These are phyloP conservation scores for Coelogynopora nodosa DNA, from an alignment of 2,888 invertebrate genomes.

Conservation along the genomic window DNA sequence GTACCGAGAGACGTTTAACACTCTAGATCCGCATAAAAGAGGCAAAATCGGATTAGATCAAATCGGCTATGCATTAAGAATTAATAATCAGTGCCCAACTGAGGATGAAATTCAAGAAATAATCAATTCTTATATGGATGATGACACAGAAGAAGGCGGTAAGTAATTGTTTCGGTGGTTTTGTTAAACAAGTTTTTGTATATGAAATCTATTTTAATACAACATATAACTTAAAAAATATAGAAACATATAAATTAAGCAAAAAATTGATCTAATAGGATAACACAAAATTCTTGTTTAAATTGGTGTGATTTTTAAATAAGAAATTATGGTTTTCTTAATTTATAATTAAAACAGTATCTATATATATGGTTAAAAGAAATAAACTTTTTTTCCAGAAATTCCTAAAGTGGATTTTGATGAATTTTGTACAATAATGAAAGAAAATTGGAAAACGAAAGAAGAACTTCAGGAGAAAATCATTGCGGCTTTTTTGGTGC, in stretches of 20 bases:
- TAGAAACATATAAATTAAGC: no score
- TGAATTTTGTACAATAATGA: conserved; percentile 44
- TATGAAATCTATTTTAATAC: no score
- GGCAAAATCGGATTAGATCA: conserved; percentile 33
- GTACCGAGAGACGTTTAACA: conserved; percentile 43
- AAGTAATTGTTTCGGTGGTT: no score
- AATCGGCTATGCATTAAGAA: conserved; percentile 43
- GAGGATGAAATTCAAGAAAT: conserved; percentile 43
- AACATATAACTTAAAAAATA: no score
- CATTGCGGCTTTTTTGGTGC: conserved; percentile 34
- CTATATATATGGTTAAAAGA: background rate
- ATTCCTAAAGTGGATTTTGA: conserved; percentile 43
- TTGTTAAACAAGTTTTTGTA: no score
- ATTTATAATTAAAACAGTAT: no score
- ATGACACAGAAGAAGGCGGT: conserved; percentile 35
- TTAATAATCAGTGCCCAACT: conserved; percentile 45
- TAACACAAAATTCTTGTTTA: no score
- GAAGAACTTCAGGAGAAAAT: conserved; percentile 43
- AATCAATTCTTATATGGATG: conserved; percentile 39
- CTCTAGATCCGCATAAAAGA: conserved; percentile 23
- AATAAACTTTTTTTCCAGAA: conserved; percentile 4
- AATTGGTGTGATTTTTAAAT: no score
- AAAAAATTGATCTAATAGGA: no score
- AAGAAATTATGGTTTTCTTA: no score
- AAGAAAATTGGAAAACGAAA: conserved; percentile 45